phyloP scores from a whole-genome alignment of 2,113 vertebrate species.

The Naja naja region DNA sequence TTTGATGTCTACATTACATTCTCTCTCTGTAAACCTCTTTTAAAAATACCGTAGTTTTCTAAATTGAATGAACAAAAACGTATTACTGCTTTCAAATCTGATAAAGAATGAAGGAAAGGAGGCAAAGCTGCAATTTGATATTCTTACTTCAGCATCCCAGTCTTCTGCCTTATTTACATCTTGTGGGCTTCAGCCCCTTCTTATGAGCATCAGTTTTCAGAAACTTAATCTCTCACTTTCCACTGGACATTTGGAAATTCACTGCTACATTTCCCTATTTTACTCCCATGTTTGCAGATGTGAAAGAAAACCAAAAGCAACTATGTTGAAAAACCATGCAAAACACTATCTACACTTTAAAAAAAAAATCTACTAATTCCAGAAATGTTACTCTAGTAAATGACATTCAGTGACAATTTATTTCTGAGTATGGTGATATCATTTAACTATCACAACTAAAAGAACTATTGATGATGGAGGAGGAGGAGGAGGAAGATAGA shows the following conservation, averaged over 20 bases:
- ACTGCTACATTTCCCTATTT: not conserved
- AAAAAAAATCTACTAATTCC: not conserved
- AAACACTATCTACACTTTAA: not conserved
- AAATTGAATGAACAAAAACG: not conserved
- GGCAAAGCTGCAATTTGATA: not conserved
- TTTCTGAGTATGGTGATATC: not conserved
- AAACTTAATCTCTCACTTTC: not conserved
- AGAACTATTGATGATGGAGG: too few species aligned
- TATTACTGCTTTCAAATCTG: not conserved
- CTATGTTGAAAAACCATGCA: not conserved
- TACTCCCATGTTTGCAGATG: not conserved
- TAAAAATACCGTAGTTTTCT: not conserved
- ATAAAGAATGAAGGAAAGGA: not conserved
- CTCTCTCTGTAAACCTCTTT: not conserved
- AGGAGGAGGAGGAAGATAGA: too few species aligned
- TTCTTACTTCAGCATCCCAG: not conserved
- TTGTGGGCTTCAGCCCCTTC: not conserved
- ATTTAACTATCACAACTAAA: not conserved
- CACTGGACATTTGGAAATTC: not conserved
- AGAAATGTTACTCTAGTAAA: not conserved
- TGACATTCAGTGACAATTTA: not conserved
- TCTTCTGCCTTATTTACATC: too few species aligned
- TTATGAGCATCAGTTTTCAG: not conserved
- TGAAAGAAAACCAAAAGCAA: not conserved
- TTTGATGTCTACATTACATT: not conserved